Evolutionary conservation across 1,140 invertebrate species (phyloP), one percentile per base, ranked within the genome.

Genomic region (Ephestia elutella): DNA sequence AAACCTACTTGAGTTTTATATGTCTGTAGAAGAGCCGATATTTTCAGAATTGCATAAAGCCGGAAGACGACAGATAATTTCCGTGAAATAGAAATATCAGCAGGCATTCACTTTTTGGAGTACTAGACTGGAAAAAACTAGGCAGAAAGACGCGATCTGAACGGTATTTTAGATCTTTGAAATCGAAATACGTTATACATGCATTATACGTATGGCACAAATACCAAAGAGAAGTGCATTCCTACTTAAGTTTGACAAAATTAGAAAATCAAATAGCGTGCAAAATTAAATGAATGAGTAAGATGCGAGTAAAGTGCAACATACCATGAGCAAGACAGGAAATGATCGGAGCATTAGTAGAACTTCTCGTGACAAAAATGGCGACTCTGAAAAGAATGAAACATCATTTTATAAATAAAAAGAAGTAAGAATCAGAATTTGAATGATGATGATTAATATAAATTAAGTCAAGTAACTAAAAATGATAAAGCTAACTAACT

Each of bases 251-350:
- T n/a, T n/a, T n/a, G n/a, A n/a, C n/a, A n/a, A n/a, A n/a, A n/a
- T n/a, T n/a, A n/a, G 32, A 38, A 11, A 13, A 2, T 38, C 32
- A 13, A 38, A 13, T 2, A 10, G 13, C 32, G 32, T 11, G 32
- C 8, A 58, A 67, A 68, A 57, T 63, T 35, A 38, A 38, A 58
- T 54, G 57, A 64, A 67, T 68, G 63, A 65, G 63, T 65, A 68
- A 64, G 54, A 35, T 49, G 49, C 66, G 65, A 64, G 60, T 65
- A 66, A 59, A 32, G 53, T 51, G 58, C 60, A 49, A 49, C 8
- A 49, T 54, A 70, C 61, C 50, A 62, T 66, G 60, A 49, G 28
- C 56, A 59, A 44, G 65, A 63, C 73, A 80, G 77, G 68, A 80
- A 79, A 75, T 71, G 65, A 58, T 64, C 54, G 54, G 65, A 57